Percentiles rank a stretch among this genome's conserved stretches.
These are phyloP conservation scores for Maniola jurtina DNA, from an alignment of 1,140 invertebrate genomes.

Conservation along the genomic window DNA sequence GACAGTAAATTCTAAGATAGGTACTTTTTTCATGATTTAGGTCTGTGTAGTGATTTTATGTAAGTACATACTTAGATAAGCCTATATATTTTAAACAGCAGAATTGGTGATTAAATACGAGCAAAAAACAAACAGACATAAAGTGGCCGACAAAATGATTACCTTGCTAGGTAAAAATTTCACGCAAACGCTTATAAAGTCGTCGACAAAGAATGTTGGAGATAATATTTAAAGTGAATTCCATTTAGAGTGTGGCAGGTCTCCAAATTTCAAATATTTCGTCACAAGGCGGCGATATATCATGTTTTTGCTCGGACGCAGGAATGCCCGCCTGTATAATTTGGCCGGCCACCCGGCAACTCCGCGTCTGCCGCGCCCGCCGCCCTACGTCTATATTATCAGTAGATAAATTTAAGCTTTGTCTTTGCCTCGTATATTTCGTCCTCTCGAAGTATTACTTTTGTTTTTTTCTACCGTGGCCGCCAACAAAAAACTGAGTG, in stretches of 20 bases:
- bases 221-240: constrained; percentile 72
- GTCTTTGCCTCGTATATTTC: constrained; percentile 78
- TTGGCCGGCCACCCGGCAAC: constrained; percentile 74
- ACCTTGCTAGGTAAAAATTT: constrained; percentile 15
- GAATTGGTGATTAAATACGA: background rate
- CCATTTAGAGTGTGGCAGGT: constrained; percentile 71
- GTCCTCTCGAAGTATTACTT: constrained; percentile 73
- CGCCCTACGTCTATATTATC: constrained; percentile 78
- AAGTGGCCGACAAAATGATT: background rate
- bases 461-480: constrained; percentile 67
- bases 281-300: constrained; percentile 75
- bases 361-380: constrained; percentile 61
- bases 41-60: too few species aligned
- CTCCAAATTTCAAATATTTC: constrained; percentile 75
- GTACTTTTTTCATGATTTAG: too few species aligned
- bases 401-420: constrained; percentile 78
- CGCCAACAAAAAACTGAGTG: constrained; percentile 75
- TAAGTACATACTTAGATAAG: too few species aligned
- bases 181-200: constrained; percentile 55
- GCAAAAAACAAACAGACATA: background rate
- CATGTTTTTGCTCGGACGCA: constrained; percentile 72
- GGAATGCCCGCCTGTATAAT: constrained; percentile 75
- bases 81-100: background rate
- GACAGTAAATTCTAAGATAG: too few species aligned
- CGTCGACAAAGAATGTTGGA: constrained; percentile 58